Evolutionary conservation across 1,140 invertebrate genomes (phyloP).

Genomic region (Microplitis mediator): DNA sequence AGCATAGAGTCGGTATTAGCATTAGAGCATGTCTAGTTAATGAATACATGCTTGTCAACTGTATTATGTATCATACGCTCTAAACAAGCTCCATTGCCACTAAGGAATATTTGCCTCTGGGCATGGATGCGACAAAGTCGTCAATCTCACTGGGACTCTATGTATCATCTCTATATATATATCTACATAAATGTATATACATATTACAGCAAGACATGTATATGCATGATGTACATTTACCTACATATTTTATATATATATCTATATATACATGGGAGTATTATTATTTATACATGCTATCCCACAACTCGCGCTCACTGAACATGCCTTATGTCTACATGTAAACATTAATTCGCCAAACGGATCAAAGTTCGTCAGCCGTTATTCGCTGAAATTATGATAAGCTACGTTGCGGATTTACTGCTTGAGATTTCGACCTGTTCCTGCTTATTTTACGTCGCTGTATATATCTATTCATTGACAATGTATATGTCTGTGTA

Average conservation of each 20-base stretch:
- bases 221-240: too few species aligned
- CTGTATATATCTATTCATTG: too few species aligned
- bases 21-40: background rate
- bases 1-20: background rate
- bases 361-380: conserved; percentile 18
- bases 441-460: too few species aligned
- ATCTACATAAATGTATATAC: too few species aligned
- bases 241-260: too few species aligned
- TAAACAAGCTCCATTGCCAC: conserved; percentile 2
- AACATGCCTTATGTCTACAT: background rate
- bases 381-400: background rate
- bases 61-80: conserved; percentile 5
- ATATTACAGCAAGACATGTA: too few species aligned
- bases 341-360: conserved; percentile 14
- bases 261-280: background rate
- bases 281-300: conserved; percentile 11
- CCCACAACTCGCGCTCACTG: background rate
- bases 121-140: background rate
- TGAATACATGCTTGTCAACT: conserved; percentile 3
- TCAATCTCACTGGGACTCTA: conserved; percentile 6
- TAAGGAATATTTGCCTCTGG: conserved; percentile 16
- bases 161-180: background rate
- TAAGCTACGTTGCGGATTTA: background rate
- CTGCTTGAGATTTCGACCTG: background rate
- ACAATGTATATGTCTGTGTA: too few species aligned